Conservation (phyloP, 2,888 invertebrate genomes). For the Zaprionus obscuricornis region DNA sequence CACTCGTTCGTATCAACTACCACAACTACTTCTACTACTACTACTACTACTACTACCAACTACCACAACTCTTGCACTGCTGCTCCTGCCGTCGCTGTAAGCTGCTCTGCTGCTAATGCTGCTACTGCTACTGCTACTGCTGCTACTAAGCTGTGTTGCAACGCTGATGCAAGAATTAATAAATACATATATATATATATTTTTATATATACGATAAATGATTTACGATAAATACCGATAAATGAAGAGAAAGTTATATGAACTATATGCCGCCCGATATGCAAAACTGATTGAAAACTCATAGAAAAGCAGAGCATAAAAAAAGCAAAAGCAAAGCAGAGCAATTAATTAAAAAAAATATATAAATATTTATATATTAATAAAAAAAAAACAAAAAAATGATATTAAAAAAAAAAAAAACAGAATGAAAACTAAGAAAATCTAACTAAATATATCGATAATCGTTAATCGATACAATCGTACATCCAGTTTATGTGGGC, state of each 20-base stretch:
- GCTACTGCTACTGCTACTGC: constrained; percentile 33
- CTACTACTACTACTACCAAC: constrained; percentile 77
- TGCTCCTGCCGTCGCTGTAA: constrained; percentile 78
- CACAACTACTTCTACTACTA: constrained; percentile 78
- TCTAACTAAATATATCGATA: constrained; percentile 8
- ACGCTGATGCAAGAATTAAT: no score
- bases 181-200: no score
- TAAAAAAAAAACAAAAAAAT: no score
- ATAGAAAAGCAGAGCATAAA: no score
- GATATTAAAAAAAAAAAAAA: no score
- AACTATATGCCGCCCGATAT: no score
- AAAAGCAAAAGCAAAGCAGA: constrained; percentile 6
- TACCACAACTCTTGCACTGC: constrained; percentile 79
- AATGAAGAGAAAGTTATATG: no score
- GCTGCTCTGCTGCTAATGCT: constrained; percentile 44
- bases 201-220: no score
- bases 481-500: constrained; percentile 25
- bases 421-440: constrained; percentile 19
- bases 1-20: no score
- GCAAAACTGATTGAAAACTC: no score
- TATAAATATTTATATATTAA: neutral
- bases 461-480: constrained; percentile 16
- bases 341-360: neutral
- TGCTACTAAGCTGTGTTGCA: no score
- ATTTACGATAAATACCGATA: no score